Evolutionary conservation across 53 echinoderm and acorn worm genomes (phyloP).

Genomic region (Paracentrotus lividus): DNA sequence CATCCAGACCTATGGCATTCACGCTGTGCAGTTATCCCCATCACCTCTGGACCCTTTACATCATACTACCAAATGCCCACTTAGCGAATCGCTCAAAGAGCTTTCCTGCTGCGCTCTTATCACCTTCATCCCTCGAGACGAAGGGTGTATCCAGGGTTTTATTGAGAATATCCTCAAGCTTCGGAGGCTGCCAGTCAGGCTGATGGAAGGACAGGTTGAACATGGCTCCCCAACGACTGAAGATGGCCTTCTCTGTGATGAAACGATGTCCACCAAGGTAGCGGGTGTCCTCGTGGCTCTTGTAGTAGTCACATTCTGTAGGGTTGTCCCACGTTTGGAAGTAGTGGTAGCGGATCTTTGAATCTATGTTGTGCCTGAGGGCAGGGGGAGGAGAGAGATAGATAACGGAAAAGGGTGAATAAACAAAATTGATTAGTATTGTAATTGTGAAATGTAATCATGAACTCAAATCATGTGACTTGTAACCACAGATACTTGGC

Average conservation of each 20-base stretch:
- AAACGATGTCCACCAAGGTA: slow-evolving; percentile 87
- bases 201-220: slow-evolving; percentile 95
- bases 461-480: no score
- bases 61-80: slow-evolving; percentile 77
- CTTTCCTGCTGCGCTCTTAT: slow-evolving; percentile 53
- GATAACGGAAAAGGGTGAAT: neutral
- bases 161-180: slow-evolving; percentile 41
- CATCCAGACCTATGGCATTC: no score
- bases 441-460: no score
- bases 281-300: slow-evolving; percentile 86
- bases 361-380: slow-evolving; percentile 77
- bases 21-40: no score
- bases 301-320: slow-evolving; percentile 92
- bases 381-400: neutral
- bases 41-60: slow-evolving; percentile 25
- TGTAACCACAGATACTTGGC: no score
- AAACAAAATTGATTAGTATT: neutral
- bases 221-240: slow-evolving; percentile 90
- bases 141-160: slow-evolving; percentile 91
- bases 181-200: slow-evolving; percentile 83
- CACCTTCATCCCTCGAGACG: slow-evolving; percentile 75
- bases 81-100: slow-evolving; percentile 75
- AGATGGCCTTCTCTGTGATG: slow-evolving; percentile 97
- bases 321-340: slow-evolving; percentile 90
- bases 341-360: slow-evolving; percentile 93